A percentile compares a stretch with the other conserved stretches of the same genome.
These are phyloP conservation scores for Syrmaticus mikado DNA, from an alignment of 2,113 vertebrate species.

Conservation along the genomic window DNA sequence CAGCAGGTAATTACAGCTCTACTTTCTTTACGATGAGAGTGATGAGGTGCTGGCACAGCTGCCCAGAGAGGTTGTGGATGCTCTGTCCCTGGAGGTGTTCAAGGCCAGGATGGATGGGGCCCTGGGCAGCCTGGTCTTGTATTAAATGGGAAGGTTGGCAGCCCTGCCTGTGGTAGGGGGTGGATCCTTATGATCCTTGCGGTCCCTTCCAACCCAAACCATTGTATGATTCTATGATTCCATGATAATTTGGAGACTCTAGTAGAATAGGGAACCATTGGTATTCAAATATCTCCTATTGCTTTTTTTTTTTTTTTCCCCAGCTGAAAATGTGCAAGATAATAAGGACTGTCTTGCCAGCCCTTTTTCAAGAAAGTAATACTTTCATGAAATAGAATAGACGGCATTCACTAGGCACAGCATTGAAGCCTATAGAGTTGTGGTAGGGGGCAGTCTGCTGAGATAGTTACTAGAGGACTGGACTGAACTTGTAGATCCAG, in stretches of 20 bases:
- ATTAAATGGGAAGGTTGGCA: no score
- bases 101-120: no score
- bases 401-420: not conserved
- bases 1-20: not conserved
- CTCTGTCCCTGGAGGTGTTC: no score
- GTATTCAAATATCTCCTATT: not conserved
- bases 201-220: not conserved
- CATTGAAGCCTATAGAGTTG: not conserved
- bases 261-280: not conserved
- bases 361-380: accelerated
- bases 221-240: not conserved
- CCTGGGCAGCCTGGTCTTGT: no score
- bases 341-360: not conserved
- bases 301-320: no score
- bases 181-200: no score
- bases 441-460: not conserved
- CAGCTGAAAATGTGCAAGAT: not conserved
- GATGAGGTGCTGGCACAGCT: no score
- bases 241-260: not conserved
- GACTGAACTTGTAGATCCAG: not conserved
- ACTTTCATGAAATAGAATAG: not conserved
- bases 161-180: no score
- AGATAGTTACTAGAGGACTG: not conserved
- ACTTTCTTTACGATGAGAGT: not conserved
- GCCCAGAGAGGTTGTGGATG: no score